Evolutionary conservation across 2,797 vertebrate species (phyloP), one percentile per base, ranked within the genome.

Genomic region (Epinephelus coioides): DNA sequence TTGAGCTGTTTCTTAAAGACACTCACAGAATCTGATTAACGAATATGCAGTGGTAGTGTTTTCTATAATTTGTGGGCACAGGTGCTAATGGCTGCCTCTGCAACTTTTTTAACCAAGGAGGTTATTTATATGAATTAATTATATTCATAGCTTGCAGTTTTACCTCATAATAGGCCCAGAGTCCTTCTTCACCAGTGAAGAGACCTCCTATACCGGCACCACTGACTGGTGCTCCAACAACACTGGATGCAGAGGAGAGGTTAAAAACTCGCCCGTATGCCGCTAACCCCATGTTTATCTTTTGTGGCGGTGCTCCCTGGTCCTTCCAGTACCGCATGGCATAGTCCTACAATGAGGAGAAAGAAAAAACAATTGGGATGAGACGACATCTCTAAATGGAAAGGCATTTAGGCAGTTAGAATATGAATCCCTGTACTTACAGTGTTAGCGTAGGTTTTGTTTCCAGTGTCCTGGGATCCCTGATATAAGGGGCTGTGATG

Each of bases 151-250:
- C 25, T 14, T 13, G 5, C 21, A 54, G 11, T 55, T 17, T 55
- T 62, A 51, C 27, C 94, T 97, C 96, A 75, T 94, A 96, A 84
- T 93, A 94, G 53, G 96, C 92, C 94, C 93, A 94, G 82, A 96
- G 87, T 60, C 96, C 96, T 5, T 90, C 62, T 70, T 95, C 91
- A 12, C 85, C 84, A 19, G 94, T 96, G 85, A 94, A 96, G 54
- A 73, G 69, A 15, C 95, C 95, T 8, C 92, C 82, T 53, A 93
- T 69, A 3, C 86, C 95, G 53, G 94, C 69, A 47, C 94, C 95
- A 12, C 15, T 79, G 0, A 90, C 79, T 30, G 86, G 79, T 40
- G 94, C 94, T 56, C 92, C 90, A 46, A 95, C 51, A 9, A 12
- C 54, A 34, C 25, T 87, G 47, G 78, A 69, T 5, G 46, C 14